phyloP scores from a whole-genome alignment of 2,888 invertebrate genomes.

The Yponomeuta plumbellus region DNA sequence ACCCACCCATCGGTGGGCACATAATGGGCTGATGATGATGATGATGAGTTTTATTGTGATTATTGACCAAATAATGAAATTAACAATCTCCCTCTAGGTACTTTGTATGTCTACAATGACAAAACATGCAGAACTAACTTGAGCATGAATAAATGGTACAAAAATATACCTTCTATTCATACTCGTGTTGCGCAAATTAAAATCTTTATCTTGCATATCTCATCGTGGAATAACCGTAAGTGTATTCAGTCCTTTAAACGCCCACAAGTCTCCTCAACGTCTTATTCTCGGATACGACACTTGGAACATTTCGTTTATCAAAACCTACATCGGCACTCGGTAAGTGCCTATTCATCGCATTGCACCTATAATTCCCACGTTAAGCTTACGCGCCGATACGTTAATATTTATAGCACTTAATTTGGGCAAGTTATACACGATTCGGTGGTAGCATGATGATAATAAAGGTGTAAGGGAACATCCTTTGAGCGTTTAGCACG shows the following conservation, averaged over 20 bases:
- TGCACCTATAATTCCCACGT: conserved; percentile 40
- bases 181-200: too few species aligned
- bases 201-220: too few species aligned
- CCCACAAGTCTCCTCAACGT: background rate
- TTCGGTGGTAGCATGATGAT: conserved; percentile 54
- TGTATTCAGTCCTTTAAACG: background rate
- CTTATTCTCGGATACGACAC: background rate
- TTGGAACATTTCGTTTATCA: conserved; percentile 16
- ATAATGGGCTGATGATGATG: too few species aligned
- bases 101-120: too few species aligned
- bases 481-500: conserved; percentile 42
- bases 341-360: conserved; percentile 38
- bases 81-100: too few species aligned
- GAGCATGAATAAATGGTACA: too few species aligned
- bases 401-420: conserved; percentile 72
- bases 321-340: conserved; percentile 28
- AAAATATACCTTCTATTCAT: too few species aligned
- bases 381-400: conserved; percentile 51
- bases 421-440: conserved; percentile 53
- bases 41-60: too few species aligned
- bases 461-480: conserved; percentile 56
- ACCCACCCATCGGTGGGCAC: too few species aligned
- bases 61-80: too few species aligned
- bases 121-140: too few species aligned
- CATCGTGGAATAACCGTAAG: background rate